Percentiles rank a stretch among this genome's conserved stretches.
phyloP scores from a whole-genome alignment of 2,113 vertebrate genomes.

The Thalassarche chlororhynchos region DNA sequence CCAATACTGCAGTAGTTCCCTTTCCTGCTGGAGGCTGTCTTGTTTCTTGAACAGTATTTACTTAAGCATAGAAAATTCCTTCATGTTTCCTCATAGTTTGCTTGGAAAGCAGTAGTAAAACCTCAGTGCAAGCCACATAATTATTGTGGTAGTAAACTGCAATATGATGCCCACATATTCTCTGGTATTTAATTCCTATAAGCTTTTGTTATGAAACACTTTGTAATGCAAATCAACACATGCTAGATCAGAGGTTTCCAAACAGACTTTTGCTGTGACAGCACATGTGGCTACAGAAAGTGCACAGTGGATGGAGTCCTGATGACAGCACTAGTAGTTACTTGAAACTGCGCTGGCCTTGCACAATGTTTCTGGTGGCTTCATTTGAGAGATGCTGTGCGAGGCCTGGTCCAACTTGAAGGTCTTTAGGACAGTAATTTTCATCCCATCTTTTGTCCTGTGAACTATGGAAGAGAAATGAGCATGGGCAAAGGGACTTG shows the following conservation, averaged over 20 bases:
- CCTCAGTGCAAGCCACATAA: background rate
- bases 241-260: background rate
- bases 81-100: background rate
- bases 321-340: background rate
- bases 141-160: background rate
- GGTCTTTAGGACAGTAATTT: background rate
- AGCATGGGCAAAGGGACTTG: background rate
- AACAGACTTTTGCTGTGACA: background rate
- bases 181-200: background rate
- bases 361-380: background rate
- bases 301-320: background rate
- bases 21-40: background rate
- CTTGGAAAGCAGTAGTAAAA: slow-evolving; percentile 11
- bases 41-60: background rate
- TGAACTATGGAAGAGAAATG: background rate
- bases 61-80: background rate
- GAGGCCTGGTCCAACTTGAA: background rate
- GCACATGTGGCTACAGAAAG: background rate
- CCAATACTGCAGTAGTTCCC: background rate
- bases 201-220: background rate
- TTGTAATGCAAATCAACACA: background rate
- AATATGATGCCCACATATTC: background rate
- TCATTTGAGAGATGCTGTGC: background rate
- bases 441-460: background rate
- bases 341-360: background rate